A percentile compares a stretch with the other conserved stretches of the same genome.
Evolutionary conservation across 2,797 vertebrate genomes (phyloP).

Genomic region (Molossus alvarezi): DNA sequence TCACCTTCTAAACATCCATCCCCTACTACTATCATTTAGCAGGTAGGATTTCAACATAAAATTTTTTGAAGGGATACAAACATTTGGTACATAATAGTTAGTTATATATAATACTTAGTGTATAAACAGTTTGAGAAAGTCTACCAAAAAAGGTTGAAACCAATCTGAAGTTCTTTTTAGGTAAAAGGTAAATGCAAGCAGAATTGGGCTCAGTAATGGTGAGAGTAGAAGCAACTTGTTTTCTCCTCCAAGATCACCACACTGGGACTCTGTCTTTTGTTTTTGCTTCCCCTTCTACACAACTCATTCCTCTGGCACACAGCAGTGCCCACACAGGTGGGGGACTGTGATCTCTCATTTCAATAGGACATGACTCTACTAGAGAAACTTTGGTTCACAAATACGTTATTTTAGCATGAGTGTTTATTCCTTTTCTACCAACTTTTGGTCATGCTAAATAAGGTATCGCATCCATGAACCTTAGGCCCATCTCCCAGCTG

Average conservation of each 20-base stretch:
- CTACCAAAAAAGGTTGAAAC: neutral
- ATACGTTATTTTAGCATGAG: slow-evolving; percentile 42
- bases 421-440: slow-evolving; percentile 55
- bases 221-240: neutral
- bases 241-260: neutral
- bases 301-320: neutral
- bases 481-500: neutral
- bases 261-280: neutral
- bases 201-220: neutral
- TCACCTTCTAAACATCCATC: neutral
- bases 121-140: neutral
- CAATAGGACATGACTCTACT: slow-evolving; percentile 2
- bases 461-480: neutral
- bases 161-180: neutral
- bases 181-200: slow-evolving; percentile 2
- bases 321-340: neutral
- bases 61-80: neutral
- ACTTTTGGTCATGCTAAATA: slow-evolving; percentile 48
- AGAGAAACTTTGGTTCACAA: slow-evolving; percentile 48
- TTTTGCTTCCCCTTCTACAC: neutral
- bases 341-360: neutral
- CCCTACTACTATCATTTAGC: neutral
- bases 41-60: neutral
- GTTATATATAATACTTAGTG: neutral
- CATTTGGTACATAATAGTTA: neutral